phyloP scores from a whole-genome alignment of 1,140 invertebrate species.

The Drosophila bocki region DNA sequence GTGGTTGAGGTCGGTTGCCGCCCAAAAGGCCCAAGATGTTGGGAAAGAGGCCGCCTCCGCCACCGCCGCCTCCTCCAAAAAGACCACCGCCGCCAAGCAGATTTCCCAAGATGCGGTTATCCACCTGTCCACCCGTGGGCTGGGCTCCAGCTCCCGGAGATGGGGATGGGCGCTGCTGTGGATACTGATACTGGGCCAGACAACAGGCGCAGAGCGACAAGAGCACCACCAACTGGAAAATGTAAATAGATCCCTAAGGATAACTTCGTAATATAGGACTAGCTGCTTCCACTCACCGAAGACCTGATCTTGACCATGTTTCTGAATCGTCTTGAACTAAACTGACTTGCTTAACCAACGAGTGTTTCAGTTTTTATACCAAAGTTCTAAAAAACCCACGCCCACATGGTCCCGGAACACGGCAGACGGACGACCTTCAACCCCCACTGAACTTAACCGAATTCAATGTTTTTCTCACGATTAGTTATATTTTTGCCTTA shows the following conservation, averaged over 20 bases:
- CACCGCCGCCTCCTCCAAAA: slow-evolving; percentile 36
- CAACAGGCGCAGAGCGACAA: slow-evolving; percentile 48
- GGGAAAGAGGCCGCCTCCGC: slow-evolving; percentile 25
- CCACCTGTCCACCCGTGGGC: slow-evolving; percentile 38
- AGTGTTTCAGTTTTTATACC: slow-evolving; percentile 62
- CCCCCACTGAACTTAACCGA: slow-evolving; percentile 50
- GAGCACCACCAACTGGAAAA: slow-evolving; percentile 44
- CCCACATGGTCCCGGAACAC: slow-evolving; percentile 69
- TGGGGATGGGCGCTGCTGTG: slow-evolving; percentile 37
- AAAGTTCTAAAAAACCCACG: slow-evolving; percentile 39
- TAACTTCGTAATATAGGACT: neutral
- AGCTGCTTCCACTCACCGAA: slow-evolving; percentile 49
- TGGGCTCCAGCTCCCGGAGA: slow-evolving; percentile 8
- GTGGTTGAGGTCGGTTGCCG: slow-evolving; percentile 45
- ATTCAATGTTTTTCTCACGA: slow-evolving; percentile 74
- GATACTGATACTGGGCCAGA: slow-evolving; percentile 67
- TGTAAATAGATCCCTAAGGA: neutral
- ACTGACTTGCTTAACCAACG: slow-evolving; percentile 51
- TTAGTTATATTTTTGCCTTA: slow-evolving; percentile 57
- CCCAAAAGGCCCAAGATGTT: slow-evolving; percentile 56
- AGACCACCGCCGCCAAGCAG: slow-evolving; percentile 45
- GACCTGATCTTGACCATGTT: slow-evolving; percentile 57
- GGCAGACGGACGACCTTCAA: slow-evolving; percentile 65
- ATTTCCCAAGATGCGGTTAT: slow-evolving; percentile 65
- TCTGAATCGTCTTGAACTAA: slow-evolving; percentile 48